Conservation (phyloP, 2,888 invertebrate genomes). For the Campoplex capitator region DNA sequence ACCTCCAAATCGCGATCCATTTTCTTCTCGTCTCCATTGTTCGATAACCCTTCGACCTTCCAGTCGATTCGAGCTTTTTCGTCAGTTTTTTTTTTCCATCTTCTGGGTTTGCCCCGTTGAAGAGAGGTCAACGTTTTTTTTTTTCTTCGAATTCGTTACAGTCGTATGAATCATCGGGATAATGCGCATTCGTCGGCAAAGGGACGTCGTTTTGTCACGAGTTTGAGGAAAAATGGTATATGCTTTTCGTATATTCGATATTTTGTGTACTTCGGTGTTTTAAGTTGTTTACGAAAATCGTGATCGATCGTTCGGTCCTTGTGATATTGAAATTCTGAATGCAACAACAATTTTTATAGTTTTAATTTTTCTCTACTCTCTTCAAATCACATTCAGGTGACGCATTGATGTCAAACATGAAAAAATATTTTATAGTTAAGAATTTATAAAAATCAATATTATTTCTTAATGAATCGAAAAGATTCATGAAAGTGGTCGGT, state of each 20-base stretch:
- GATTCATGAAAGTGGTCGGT: background rate
- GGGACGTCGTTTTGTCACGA: slow-evolving; percentile 51
- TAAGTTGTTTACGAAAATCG: background rate
- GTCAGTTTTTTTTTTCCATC: background rate
- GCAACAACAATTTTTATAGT: background rate
- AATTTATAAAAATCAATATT: background rate
- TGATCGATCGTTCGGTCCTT: background rate
- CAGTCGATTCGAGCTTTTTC: slow-evolving; percentile 9
- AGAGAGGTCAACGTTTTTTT: background rate
- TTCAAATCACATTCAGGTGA: background rate
- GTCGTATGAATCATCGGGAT: slow-evolving; percentile 40
- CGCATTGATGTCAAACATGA: background rate
- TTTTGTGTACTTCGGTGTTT: background rate
- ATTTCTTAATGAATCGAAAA: background rate
- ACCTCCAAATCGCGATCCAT: slow-evolving; percentile 44
- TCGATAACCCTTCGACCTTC: background rate
- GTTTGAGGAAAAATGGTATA: slow-evolving; percentile 61
- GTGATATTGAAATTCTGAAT: background rate
- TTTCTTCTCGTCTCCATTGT: slow-evolving; percentile 2
- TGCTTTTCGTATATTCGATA: slow-evolving; percentile 3
- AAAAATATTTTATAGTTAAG: background rate
- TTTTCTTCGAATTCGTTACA: slow-evolving; percentile 15
- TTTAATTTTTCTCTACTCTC: background rate
- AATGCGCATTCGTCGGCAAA: slow-evolving; percentile 52
- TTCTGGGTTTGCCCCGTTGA: background rate